phyloP scores from a whole-genome alignment of 2,888 invertebrate genomes.

The Thelaira solivaga region DNA sequence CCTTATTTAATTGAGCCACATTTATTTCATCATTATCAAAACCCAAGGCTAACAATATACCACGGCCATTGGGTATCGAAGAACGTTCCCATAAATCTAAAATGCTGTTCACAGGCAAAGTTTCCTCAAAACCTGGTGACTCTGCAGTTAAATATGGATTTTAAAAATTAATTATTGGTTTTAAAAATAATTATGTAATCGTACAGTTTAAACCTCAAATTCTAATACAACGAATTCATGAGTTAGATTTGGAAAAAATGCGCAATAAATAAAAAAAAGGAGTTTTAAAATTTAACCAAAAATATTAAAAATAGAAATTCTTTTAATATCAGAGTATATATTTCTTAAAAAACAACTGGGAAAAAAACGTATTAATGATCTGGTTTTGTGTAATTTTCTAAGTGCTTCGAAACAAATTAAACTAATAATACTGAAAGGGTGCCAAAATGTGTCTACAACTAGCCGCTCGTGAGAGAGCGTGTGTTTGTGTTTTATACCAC shows the following conservation, averaged over 20 bases:
- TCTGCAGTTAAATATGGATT: constrained; percentile 61
- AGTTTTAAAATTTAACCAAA: neutral
- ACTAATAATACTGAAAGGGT: constrained; percentile 42
- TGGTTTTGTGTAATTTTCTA: constrained; percentile 34
- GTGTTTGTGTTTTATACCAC: constrained; percentile 59
- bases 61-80: constrained; percentile 82
- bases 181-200: too few species aligned
- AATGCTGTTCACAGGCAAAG: constrained; percentile 79
- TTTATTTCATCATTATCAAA: constrained; percentile 80
- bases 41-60: constrained; percentile 83
- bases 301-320: neutral
- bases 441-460: constrained; percentile 51
- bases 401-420: constrained; percentile 47
- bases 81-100: constrained; percentile 86
- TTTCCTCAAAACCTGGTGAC: constrained; percentile 72
- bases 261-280: neutral
- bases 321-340: too few species aligned
- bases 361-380: constrained; percentile 2
- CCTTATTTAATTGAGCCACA: constrained; percentile 81
- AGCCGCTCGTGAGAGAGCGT: constrained; percentile 57
- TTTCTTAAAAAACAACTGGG: neutral
- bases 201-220: neutral
- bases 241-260: constrained; percentile 10
- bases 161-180: neutral
- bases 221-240: neutral